Evolutionary conservation across 2,888 invertebrate genomes (phyloP).

Genomic region (Pachliopta kotzebuea): DNA sequence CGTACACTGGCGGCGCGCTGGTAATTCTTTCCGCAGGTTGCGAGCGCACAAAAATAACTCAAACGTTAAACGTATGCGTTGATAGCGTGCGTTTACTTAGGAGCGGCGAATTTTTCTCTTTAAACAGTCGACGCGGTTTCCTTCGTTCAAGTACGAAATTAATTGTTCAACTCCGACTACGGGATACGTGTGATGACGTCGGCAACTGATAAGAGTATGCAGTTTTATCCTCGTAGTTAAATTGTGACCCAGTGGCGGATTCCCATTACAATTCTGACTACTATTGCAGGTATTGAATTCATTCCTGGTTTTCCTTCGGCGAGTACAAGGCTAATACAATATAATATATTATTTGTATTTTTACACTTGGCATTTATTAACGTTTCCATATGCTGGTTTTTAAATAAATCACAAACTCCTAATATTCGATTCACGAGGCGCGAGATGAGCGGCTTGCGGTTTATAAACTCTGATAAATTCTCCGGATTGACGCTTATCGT

Average conservation of each 20-base stretch:
- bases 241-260: neutral
- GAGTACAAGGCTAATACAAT: neutral
- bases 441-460: neutral
- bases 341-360: no score
- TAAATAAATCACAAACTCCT: neutral
- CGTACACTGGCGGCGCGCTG: constrained; percentile 40
- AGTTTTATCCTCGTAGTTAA: constrained; percentile 13
- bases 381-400: neutral
- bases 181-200: constrained; percentile 15
- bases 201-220: constrained; percentile 10
- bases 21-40: constrained; percentile 34
- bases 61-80: constrained; percentile 24
- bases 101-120: constrained; percentile 20
- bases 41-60: constrained; percentile 38
- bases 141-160: constrained; percentile 19
- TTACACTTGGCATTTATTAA: no score
- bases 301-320: constrained; percentile 4
- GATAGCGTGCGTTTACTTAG: constrained; percentile 22
- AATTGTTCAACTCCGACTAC: constrained; percentile 23
- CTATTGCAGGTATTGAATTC: neutral
- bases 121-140: constrained; percentile 9
- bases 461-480: neutral
- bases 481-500: constrained; percentile 11
- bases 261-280: neutral
- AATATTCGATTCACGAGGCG: neutral